Evolutionary conservation across 2,888 invertebrate genomes (phyloP).

Genomic region (Andrena bicolor): DNA sequence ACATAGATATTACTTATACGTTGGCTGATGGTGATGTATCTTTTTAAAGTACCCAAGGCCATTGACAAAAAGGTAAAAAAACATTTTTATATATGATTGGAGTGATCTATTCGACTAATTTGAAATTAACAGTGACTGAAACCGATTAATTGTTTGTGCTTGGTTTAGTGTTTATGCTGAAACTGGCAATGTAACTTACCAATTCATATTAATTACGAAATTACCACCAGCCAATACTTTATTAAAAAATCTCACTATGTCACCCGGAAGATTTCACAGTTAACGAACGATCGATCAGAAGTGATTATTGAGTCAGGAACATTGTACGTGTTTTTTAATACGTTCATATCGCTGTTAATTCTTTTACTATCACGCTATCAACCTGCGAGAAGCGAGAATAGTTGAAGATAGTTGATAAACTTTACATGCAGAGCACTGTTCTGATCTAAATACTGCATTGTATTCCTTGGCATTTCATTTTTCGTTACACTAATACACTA

Average conservation of each 20-base stretch:
- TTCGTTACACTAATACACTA: conserved; percentile 63
- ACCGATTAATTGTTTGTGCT: conserved; percentile 77
- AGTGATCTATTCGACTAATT: conserved; percentile 78
- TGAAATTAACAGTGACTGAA: conserved; percentile 75
- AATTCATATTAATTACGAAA: conserved; percentile 59
- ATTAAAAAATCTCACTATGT: conserved; percentile 69
- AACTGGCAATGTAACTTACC: conserved; percentile 62
- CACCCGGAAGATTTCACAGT: conserved; percentile 34
- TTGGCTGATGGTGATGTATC: conserved; percentile 80
- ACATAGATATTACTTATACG: conserved; percentile 63
- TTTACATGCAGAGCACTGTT: conserved; percentile 9
- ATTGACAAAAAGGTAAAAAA: conserved; percentile 75
- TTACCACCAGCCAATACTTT: conserved; percentile 75
- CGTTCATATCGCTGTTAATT: conserved; percentile 6
- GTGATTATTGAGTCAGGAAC: conserved; percentile 18
- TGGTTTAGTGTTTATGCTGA: conserved; percentile 72
- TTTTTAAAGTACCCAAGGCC: conserved; percentile 60
- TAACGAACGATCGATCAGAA: conserved; percentile 6
- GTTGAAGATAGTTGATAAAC: background rate
- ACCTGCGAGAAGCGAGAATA: background rate
- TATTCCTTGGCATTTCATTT: conserved; percentile 37
- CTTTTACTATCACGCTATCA: background rate
- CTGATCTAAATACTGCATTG: conserved; percentile 41
- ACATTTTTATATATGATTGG: conserved; percentile 77
- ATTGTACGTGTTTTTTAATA: conserved; percentile 22